Conservation (phyloP, 2,113 vertebrate genomes). For the Ptilorrhoa leucosticta region DNA sequence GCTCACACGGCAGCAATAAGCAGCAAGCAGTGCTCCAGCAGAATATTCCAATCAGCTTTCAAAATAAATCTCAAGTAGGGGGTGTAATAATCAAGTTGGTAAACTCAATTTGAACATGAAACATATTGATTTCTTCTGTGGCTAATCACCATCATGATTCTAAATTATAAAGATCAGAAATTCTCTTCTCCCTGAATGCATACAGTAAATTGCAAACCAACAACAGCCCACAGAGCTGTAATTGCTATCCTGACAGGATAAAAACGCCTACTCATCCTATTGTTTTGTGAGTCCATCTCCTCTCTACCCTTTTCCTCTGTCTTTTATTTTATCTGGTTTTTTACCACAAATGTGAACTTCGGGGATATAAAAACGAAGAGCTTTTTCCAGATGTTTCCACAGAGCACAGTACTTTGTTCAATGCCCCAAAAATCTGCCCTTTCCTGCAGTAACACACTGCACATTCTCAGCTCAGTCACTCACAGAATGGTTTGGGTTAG, state of each 20-base stretch:
- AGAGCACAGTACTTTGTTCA: background rate
- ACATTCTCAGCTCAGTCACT: background rate
- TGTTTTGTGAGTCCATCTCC: constrained; percentile 8
- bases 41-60: constrained; percentile 45
- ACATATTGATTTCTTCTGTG: constrained; percentile 55
- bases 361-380: background rate
- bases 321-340: background rate
- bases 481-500: background rate
- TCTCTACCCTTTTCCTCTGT: background rate
- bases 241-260: constrained; percentile 29
- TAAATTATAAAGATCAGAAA: constrained; percentile 62
- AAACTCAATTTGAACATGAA: constrained; percentile 61
- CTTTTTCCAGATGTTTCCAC: background rate
- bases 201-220: constrained; percentile 49
- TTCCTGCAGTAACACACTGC: background rate
- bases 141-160: constrained; percentile 54
- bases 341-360: background rate
- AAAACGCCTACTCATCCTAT: background rate
- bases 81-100: constrained; percentile 64
- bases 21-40: constrained; percentile 3
- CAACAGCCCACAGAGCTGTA: constrained; percentile 23
- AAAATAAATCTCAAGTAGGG: constrained; percentile 54
- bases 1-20: constrained; percentile 14
- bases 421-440: background rate
- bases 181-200: constrained; percentile 44